Conservation (phyloP, 2,888 invertebrate species). For the Hirudinaria manillensis region DNA sequence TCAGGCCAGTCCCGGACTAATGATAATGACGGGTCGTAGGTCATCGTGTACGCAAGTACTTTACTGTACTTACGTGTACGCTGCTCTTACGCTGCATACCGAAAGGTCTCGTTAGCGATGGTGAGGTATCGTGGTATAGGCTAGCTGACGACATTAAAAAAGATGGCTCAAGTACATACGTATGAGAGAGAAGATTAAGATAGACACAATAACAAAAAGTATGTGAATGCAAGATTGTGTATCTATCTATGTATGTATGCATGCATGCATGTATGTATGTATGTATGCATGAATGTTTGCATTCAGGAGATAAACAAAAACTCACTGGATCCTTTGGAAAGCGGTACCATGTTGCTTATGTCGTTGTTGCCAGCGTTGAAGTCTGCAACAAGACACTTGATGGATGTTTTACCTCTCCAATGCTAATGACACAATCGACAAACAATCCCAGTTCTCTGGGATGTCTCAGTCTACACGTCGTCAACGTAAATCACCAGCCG, state of each 20-base stretch:
- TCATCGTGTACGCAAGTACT: no score
- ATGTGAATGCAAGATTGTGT: neutral
- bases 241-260: conserved; percentile 11
- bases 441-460: no score
- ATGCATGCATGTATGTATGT: conserved; percentile 15
- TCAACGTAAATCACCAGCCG: no score
- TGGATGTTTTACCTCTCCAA: neutral
- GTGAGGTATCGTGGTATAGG: no score
- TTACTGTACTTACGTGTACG: no score
- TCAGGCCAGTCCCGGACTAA: no score
- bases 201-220: neutral
- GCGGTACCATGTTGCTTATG: neutral
- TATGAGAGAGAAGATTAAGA: neutral
- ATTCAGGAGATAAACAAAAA: neutral
- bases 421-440: neutral
- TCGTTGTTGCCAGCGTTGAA: conserved; percentile 5
- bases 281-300: neutral
- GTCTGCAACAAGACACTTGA: neutral
- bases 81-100: no score
- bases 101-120: no score
- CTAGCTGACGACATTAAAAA: neutral
- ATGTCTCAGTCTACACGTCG: no score
- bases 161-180: neutral
- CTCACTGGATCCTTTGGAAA: conserved; percentile 12
- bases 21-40: no score